These are phyloP conservation scores for Graphium colonna DNA, from an alignment of 2,888 invertebrate genomes.

Conservation along the genomic window DNA sequence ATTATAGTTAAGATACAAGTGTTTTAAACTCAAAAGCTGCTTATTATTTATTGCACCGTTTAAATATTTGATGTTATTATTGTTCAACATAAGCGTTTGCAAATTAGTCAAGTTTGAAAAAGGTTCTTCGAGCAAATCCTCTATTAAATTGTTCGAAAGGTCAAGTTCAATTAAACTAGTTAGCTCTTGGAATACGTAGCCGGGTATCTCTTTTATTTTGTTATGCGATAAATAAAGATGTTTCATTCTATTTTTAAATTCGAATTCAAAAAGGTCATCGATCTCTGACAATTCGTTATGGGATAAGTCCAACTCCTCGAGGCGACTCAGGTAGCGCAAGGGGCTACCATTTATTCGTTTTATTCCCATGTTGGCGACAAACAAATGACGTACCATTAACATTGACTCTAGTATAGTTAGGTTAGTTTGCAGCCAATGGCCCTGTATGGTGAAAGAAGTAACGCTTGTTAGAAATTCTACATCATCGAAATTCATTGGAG, in stretches of 20 bases:
- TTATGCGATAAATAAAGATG: conserved; percentile 51
- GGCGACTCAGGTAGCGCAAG: conserved; percentile 44
- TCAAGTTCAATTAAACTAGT: conserved; percentile 54
- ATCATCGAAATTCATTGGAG: conserved; percentile 38
- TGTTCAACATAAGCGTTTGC: conserved; percentile 47
- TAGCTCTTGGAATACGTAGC: conserved; percentile 48
- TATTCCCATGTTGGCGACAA: conserved; percentile 45
- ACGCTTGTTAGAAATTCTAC: conserved; percentile 43
- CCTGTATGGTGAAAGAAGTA: conserved; percentile 47
- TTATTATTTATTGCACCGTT: conserved; percentile 60
- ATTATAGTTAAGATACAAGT: conserved; percentile 56
- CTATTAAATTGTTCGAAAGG: conserved; percentile 53
- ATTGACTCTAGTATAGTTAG: conserved; percentile 50
- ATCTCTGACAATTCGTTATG: conserved; percentile 48
- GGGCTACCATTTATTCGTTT: conserved; percentile 43
- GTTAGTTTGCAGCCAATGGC: conserved; percentile 42
- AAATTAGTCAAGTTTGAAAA: conserved; percentile 56
- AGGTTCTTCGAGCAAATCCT: conserved; percentile 52
- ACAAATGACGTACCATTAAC: conserved; percentile 44
- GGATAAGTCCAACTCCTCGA: conserved; percentile 54
- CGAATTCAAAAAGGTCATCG: conserved; percentile 50
- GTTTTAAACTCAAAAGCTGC: conserved; percentile 47
- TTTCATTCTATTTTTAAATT: conserved; percentile 46
- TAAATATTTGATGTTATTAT: conserved; percentile 57
- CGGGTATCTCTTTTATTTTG: conserved; percentile 43